These are phyloP conservation scores for Simalia tracyae DNA, from an alignment of 2,797 vertebrate genomes.

Conservation along the genomic window DNA sequence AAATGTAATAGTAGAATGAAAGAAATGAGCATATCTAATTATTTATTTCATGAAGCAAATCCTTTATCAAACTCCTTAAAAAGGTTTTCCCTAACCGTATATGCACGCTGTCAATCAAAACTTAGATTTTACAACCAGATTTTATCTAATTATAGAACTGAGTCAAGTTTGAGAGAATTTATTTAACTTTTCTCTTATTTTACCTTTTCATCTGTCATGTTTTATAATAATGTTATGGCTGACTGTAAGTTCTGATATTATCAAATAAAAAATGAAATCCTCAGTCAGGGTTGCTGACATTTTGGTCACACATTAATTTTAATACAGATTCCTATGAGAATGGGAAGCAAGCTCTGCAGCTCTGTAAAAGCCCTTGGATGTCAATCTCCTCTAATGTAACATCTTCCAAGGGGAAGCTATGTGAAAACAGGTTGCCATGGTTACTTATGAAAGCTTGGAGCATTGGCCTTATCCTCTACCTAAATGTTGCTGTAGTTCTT, in stretches of 20 bases:
- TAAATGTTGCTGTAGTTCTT: slow-evolving; percentile 34
- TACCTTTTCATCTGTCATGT: not conserved
- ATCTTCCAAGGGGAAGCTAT: slow-evolving; percentile 68
- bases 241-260: slow-evolving; percentile 3
- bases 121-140: not conserved
- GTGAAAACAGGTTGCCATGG: slow-evolving; percentile 82
- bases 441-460: slow-evolving; percentile 71
- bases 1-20: not conserved
- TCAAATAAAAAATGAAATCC: slow-evolving; percentile 13
- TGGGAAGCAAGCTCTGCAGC: slow-evolving; percentile 47
- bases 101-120: accelerated
- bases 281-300: slow-evolving; percentile 40
- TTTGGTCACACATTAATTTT: slow-evolving; percentile 43
- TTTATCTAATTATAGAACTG: not conserved
- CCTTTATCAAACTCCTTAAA: not conserved
- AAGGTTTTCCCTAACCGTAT: not conserved
- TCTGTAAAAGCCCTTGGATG: slow-evolving; percentile 56
- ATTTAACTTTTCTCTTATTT: not conserved
- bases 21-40: not conserved
- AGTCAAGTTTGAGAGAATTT: not conserved
- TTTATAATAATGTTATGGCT: slow-evolving; percentile 21
- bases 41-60: not conserved
- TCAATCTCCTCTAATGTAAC: slow-evolving; percentile 55
- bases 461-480: slow-evolving; percentile 50
- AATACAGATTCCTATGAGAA: slow-evolving; percentile 37